A percentile compares a stretch with the other conserved stretches of the same genome.
phyloP scores from a whole-genome alignment of 1,140 invertebrate genomes.

The Acyrthosiphon pisum region DNA sequence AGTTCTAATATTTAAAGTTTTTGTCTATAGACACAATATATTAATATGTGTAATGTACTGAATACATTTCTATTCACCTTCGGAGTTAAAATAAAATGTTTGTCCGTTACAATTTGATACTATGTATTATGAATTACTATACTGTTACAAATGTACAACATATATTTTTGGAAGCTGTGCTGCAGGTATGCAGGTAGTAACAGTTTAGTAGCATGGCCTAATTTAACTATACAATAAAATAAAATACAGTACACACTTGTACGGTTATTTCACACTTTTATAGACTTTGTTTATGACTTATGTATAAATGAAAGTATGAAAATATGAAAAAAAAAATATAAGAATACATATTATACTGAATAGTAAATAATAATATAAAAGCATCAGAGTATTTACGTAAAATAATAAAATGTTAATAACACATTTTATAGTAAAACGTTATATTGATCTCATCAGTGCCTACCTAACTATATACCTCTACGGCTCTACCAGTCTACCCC shows the following conservation, averaged over 20 bases:
- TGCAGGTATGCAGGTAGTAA: neutral
- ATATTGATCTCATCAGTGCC: constrained; percentile 32
- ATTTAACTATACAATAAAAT: neutral
- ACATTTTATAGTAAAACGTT: constrained; percentile 26
- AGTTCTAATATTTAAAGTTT: no score
- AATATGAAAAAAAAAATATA: neutral
- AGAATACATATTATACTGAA: neutral
- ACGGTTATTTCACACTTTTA: neutral
- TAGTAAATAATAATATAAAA: neutral
- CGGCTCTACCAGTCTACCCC: neutral
- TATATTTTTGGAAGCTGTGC: neutral
- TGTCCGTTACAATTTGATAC: neutral
- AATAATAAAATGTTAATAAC: neutral
- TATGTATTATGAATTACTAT: neutral
- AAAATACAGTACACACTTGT: neutral
- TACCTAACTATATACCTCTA: neutral
- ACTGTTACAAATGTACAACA: no score
- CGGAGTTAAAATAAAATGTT: no score
- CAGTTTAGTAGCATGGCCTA: neutral
- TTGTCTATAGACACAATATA: neutral
- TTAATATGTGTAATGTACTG: neutral
- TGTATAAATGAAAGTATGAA: neutral
- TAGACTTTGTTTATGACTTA: neutral
- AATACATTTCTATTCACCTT: neutral
- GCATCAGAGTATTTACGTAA: neutral